Percentiles rank a stretch among this genome's conserved stretches.
Conservation (phyloP, 2,797 vertebrate species). For the Danio tinwini region DNA sequence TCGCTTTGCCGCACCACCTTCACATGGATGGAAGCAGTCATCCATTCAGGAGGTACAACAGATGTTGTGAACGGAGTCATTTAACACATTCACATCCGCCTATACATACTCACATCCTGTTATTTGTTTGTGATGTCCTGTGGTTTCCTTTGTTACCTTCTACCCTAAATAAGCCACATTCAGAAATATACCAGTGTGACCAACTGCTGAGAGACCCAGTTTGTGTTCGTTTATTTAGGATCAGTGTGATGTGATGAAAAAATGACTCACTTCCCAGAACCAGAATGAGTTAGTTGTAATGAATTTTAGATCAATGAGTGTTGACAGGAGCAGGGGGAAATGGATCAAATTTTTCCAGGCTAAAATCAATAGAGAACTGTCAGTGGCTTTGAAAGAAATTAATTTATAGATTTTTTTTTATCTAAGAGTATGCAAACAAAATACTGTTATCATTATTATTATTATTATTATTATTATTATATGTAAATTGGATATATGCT, state of each 20-base stretch:
- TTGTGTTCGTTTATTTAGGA: too few species aligned
- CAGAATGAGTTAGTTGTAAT: constrained; percentile 20
- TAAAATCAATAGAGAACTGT: constrained; percentile 29
- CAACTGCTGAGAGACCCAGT: background rate
- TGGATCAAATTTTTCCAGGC: constrained; percentile 22
- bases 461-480: too few species aligned
- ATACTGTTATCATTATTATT: too few species aligned
- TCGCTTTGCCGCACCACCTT: constrained; percentile 75
- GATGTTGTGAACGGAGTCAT: background rate
- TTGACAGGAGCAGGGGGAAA: constrained; percentile 9
- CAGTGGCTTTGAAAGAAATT: background rate
- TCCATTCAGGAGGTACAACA: constrained; percentile 80
- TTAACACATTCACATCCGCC: constrained; percentile 34
- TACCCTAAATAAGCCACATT: constrained; percentile 4
- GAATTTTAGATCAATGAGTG: constrained; percentile 30
- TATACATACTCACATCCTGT: constrained; percentile 28
- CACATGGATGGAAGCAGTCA: constrained; percentile 79
- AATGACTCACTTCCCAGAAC: background rate
- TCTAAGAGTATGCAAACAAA: too few species aligned
- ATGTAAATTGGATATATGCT: too few species aligned
- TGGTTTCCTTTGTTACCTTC: background rate
- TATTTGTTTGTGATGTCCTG: constrained; percentile 34
- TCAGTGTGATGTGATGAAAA: background rate
- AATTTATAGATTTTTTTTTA: background rate
- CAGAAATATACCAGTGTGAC: background rate